phyloP scores from a whole-genome alignment of 2,888 invertebrate genomes.

The Itoplectis maculator region DNA sequence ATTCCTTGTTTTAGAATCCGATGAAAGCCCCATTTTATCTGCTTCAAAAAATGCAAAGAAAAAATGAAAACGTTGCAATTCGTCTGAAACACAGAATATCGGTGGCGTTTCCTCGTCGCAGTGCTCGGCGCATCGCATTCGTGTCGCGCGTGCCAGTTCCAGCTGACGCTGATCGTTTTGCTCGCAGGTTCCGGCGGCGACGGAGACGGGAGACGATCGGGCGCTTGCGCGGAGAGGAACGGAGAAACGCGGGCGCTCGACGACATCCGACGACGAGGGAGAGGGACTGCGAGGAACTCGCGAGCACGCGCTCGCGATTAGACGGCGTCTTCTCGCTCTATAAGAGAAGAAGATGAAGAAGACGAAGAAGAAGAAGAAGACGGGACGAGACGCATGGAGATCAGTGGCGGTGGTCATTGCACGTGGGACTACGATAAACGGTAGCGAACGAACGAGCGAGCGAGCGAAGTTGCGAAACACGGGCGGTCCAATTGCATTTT shows the following conservation, averaged over 20 bases:
- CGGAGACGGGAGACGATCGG: neutral
- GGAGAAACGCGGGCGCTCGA: neutral
- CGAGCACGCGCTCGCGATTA: neutral
- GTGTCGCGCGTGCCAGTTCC: neutral
- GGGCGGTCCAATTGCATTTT: too few relatives aligned
- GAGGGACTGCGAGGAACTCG: neutral
- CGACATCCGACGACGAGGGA: neutral
- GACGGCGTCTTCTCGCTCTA: too few relatives aligned
- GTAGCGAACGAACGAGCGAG: conserved; percentile 60
- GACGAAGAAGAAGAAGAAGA: too few relatives aligned
- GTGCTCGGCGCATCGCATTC: neutral
- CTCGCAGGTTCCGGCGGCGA: neutral
- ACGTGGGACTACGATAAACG: conserved; percentile 77
- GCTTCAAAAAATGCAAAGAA: too few relatives aligned
- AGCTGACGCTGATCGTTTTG: neutral
- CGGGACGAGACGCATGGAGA: conserved; percentile 57
- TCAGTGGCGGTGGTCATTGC: conserved; percentile 72
- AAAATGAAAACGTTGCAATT: too few relatives aligned
- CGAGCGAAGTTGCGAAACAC: too few relatives aligned
- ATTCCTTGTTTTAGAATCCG: too few relatives aligned
- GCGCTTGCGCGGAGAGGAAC: neutral
- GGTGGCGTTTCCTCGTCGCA: neutral
- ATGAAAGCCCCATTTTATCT: too few relatives aligned
- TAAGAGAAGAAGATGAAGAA: too few relatives aligned
- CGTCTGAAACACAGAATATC: too few relatives aligned